phyloP scores from a whole-genome alignment of 53 echinoderm and acorn worm species.

The Paracentrotus lividus region DNA sequence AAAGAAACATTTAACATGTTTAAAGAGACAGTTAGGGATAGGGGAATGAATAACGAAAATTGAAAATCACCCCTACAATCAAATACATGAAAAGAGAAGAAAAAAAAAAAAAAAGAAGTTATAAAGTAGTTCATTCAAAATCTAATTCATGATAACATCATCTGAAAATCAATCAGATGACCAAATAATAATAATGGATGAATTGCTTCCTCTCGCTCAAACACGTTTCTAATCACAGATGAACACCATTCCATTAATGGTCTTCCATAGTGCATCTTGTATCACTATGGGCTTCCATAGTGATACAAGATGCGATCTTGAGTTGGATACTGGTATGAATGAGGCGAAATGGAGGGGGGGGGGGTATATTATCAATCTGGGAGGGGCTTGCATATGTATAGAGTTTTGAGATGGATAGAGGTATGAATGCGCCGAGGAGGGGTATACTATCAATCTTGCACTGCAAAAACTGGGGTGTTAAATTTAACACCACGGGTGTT shows the following conservation, averaged over 20 bases:
- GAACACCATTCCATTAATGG: not conserved
- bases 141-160: constrained; percentile 13
- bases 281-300: not conserved
- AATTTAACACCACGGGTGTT: too few species aligned
- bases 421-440: too few species aligned
- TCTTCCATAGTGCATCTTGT: too few species aligned
- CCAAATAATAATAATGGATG: not conserved
- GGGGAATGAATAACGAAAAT: too few species aligned
- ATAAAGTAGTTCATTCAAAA: not conserved
- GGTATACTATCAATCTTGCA: too few species aligned
- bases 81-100: not conserved
- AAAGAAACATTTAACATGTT: not conserved
- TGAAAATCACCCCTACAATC: not conserved
- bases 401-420: too few species aligned
- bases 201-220: not conserved
- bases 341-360: not conserved
- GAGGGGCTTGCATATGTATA: too few species aligned
- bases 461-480: too few species aligned
- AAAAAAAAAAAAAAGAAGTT: not conserved
- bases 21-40: not conserved
- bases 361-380: too few species aligned
- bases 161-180: not conserved
- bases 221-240: constrained; percentile 25
- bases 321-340: not conserved
- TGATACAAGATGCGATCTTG: not conserved